phyloP scores from a whole-genome alignment of 2,797 vertebrate genomes.

The Cossypha dichroa region DNA sequence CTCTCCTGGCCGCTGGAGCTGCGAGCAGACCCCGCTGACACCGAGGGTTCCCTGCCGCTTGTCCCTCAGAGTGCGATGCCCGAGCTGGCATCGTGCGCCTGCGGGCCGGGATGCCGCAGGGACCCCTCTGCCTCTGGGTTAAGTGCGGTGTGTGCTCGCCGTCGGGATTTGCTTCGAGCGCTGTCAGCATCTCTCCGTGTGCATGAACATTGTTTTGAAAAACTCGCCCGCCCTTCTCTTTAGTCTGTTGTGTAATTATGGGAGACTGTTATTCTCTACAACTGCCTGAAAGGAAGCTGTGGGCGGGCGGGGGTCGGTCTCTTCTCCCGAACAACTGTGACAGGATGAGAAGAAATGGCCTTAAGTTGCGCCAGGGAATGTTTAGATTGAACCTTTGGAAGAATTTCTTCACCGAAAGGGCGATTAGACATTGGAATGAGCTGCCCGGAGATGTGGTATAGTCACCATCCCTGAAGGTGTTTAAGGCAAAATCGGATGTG shows the following conservation, averaged over 20 bases:
- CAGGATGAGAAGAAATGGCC: not conserved
- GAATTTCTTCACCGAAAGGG: accelerated
- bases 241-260: not conserved
- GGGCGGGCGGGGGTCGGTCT: not conserved
- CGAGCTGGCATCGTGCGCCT: accelerated
- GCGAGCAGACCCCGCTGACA: accelerated
- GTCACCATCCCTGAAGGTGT: not conserved
- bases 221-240: not conserved
- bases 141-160: accelerated
- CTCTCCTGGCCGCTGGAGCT: not conserved
- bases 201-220: accelerated
- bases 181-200: not conserved
- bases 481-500: not conserved
- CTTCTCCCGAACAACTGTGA: not conserved
- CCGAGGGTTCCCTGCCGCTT: accelerated
- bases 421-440: not conserved
- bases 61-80: accelerated
- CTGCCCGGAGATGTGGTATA: not conserved
- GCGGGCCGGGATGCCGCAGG: not conserved
- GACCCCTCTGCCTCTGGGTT: accelerated
- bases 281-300: not conserved
- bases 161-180: accelerated
- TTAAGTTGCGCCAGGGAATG: not conserved
- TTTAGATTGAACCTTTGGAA: not conserved
- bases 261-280: accelerated